These are phyloP conservation scores for Nesoenas mayeri DNA, from an alignment of 2,113 vertebrate genomes.

Conservation along the genomic window DNA sequence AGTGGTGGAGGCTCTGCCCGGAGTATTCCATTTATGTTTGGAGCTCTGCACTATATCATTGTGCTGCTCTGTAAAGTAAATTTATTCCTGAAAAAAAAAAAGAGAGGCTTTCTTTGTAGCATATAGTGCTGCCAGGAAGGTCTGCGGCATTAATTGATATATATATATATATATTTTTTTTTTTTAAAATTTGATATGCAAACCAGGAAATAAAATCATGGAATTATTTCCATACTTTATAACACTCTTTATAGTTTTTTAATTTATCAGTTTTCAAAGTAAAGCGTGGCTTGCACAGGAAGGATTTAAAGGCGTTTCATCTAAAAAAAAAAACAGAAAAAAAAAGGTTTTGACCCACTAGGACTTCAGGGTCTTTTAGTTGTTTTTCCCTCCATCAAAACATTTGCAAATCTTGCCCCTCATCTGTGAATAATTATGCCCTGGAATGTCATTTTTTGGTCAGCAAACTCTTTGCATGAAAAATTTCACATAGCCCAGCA, in stretches of 20 bases:
- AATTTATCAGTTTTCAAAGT: not conserved
- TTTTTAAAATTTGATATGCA: not conserved
- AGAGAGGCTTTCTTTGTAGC: not conserved
- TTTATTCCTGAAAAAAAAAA: constrained; percentile 13
- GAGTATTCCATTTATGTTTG: constrained; percentile 53
- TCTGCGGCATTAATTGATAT: not conserved
- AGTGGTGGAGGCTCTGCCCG: constrained; percentile 9
- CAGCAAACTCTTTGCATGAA: not conserved
- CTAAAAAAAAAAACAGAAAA: not conserved
- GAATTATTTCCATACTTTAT: not conserved
- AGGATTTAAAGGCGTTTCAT: not conserved
- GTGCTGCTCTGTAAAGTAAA: constrained; percentile 45
- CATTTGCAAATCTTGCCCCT: not conserved
- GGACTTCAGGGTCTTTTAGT: not conserved
- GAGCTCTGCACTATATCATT: constrained; percentile 46
- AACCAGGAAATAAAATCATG: not conserved
- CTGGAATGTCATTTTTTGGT: not conserved
- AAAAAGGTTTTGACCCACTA: not conserved
- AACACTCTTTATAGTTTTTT: not conserved
- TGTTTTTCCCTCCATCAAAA: not conserved
- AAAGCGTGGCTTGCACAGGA: not conserved
- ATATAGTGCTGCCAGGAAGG: not conserved
- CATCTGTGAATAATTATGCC: not conserved
- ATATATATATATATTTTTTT: not conserved
- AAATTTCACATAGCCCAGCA: not conserved